Conservation (phyloP, 2,113 vertebrate genomes). For the Hemibagrus wyckioides region DNA sequence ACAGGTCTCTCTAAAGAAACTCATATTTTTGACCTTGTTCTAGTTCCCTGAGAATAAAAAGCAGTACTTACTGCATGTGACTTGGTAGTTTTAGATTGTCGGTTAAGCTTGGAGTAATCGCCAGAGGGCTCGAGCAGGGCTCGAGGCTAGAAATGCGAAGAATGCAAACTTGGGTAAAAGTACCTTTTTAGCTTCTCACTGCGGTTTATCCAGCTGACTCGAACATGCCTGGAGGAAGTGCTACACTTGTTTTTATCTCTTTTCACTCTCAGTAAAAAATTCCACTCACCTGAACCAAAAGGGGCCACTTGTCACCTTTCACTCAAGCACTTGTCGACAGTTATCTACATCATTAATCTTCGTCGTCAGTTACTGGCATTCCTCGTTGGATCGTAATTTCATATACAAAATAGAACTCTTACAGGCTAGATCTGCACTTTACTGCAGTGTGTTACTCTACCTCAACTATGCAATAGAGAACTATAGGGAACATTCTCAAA, state of each 20-base stretch:
- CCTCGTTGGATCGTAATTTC: neutral
- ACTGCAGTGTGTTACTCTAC: neutral
- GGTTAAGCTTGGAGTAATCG: neutral
- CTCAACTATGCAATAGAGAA: too few species aligned
- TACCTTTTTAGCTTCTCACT: conserved; percentile 27
- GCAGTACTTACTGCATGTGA: neutral
- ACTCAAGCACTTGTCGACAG: neutral
- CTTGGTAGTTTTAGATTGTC: neutral
- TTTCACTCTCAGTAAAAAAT: conserved; percentile 33
- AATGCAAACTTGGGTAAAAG: conserved; percentile 51
- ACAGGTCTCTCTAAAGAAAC: neutral
- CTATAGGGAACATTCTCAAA: too few species aligned
- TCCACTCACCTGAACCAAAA: conserved; percentile 20
- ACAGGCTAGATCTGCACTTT: neutral
- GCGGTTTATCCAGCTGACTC: conserved; percentile 45
- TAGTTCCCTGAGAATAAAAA: neutral
- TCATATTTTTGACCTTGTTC: neutral
- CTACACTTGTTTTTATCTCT: conserved; percentile 22
- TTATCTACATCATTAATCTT: conserved; percentile 21
- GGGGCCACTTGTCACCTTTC: neutral
- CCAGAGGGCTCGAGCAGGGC: neutral
- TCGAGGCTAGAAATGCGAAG: conserved; percentile 44
- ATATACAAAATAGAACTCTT: neutral
- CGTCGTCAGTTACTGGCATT: neutral
- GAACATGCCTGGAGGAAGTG: conserved; percentile 36